Conservation (phyloP, 2,888 invertebrate species). For the Acanthosoma haemorrhoidale region DNA sequence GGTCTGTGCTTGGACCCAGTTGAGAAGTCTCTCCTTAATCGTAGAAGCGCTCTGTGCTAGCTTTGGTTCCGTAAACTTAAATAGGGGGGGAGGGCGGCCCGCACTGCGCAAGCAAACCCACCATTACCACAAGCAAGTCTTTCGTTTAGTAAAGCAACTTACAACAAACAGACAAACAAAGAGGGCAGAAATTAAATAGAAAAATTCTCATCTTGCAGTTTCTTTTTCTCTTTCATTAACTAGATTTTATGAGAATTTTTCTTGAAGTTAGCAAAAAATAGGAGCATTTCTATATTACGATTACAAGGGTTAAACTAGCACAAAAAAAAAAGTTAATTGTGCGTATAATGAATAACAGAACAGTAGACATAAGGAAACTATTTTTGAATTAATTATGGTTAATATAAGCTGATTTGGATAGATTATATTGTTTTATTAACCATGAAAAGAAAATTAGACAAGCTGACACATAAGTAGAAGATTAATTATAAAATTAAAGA, state of each 20-base stretch:
- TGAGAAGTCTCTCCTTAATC: constrained; percentile 93
- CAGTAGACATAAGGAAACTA: not conserved
- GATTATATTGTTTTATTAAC: too few relatives aligned
- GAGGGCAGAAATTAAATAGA: not conserved
- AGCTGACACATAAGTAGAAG: too few relatives aligned
- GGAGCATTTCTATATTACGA: not conserved
- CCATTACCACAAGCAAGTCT: constrained; percentile 29
- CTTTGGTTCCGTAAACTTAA: constrained; percentile 87
- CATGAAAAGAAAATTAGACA: too few relatives aligned
- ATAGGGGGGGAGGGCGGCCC: constrained; percentile 57
- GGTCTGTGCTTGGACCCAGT: constrained; percentile 96
- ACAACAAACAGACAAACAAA: constrained; percentile 15
- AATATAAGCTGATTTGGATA: not conserved
- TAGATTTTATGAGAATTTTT: not conserved
- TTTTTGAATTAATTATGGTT: not conserved
- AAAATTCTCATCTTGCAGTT: not conserved
- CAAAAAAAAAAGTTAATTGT: not conserved
- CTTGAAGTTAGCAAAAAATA: not conserved
- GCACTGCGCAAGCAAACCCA: constrained; percentile 34
- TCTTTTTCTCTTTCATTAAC: not conserved
- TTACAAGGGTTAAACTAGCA: not conserved
- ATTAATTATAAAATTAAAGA: too few relatives aligned
- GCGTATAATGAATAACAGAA: not conserved
- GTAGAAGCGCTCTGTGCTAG: constrained; percentile 86
- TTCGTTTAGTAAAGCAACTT: constrained; percentile 8